Conservation (phyloP, 2,113 vertebrate genomes). For the Fregetta grallaria region DNA sequence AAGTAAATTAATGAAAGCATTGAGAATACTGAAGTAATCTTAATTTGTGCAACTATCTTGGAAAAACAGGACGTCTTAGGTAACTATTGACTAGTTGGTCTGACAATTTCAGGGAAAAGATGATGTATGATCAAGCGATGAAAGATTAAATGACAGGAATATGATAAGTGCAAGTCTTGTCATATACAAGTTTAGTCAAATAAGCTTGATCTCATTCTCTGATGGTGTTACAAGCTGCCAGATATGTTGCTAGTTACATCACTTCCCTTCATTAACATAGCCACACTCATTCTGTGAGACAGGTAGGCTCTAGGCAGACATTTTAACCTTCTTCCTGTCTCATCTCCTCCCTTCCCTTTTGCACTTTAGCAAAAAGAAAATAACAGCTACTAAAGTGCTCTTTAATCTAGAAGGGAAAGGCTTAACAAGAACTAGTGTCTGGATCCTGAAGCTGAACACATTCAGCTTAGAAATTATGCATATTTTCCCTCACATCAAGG, state of each 20-base stretch:
- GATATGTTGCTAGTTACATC: background rate
- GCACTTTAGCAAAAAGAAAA: background rate
- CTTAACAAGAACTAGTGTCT: background rate
- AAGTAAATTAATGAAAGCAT: background rate
- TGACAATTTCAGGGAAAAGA: background rate
- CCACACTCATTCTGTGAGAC: background rate
- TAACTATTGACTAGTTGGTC: background rate
- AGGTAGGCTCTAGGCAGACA: background rate
- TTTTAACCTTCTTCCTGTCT: background rate
- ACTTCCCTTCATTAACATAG: slow-evolving; percentile 34
- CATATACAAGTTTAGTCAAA: slow-evolving; percentile 30
- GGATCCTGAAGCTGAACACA: background rate
- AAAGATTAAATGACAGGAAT: slow-evolving; percentile 32
- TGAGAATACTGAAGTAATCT: background rate
- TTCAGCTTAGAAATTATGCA: background rate
- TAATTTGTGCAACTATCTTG: background rate
- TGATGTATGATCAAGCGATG: background rate
- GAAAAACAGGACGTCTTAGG: background rate
- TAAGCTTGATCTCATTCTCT: slow-evolving; percentile 18
- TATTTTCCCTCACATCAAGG: background rate
- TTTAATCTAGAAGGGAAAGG: slow-evolving; percentile 32
- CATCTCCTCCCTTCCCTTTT: slow-evolving; percentile 18
- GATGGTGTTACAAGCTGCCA: background rate
- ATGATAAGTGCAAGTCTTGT: slow-evolving; percentile 1
- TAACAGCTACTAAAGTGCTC: background rate